Evolutionary conservation across 2,113 vertebrate genomes (phyloP).

Genomic region (Hippopotamus amphibius): DNA sequence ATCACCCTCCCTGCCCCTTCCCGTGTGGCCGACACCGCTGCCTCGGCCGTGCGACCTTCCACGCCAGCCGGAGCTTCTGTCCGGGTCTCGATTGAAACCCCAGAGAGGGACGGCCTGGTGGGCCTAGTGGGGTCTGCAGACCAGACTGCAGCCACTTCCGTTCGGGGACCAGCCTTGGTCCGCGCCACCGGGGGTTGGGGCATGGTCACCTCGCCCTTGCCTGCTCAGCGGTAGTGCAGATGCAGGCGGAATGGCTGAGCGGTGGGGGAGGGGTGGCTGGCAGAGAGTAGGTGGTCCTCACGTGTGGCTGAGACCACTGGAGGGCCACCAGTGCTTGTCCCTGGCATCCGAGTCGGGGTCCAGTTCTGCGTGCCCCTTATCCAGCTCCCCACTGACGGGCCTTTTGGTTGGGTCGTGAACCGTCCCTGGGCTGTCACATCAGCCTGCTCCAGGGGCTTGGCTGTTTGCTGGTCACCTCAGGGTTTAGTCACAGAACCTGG

Average conservation of each 20-base stretch:
- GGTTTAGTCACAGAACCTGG: neutral
- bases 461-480: fast-evolving
- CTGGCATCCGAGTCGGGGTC: fast-evolving
- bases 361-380: too few species aligned
- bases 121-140: neutral
- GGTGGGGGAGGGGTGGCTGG: neutral
- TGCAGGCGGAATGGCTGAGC: fast-evolving
- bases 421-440: fast-evolving
- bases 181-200: neutral
- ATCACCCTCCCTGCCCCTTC: neutral
- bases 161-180: neutral
- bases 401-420: fast-evolving
- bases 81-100: neutral
- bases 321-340: neutral
- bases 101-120: neutral
- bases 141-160: too few species aligned
- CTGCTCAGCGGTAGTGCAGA: fast-evolving
- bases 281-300: neutral
- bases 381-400: fast-evolving
- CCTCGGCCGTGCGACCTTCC: neutral
- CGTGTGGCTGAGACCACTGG: fast-evolving
- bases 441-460: neutral
- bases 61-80: neutral
- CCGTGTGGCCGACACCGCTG: neutral
- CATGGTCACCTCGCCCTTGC: fast-evolving